phyloP scores from a whole-genome alignment of 2,888 invertebrate species.

The Aquatica leii region DNA sequence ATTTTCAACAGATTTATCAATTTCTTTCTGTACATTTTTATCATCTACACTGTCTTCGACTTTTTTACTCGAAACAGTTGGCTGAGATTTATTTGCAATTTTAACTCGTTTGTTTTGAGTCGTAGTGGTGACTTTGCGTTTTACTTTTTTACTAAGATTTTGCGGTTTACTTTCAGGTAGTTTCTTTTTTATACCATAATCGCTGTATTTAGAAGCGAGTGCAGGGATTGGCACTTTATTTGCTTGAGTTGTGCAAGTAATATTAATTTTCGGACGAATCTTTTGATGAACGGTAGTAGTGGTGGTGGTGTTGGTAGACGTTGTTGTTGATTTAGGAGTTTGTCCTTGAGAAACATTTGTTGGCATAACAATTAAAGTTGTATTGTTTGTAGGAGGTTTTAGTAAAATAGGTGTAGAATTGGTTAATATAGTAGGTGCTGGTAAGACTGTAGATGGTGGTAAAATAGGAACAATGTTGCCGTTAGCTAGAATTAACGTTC shows the following conservation, averaged over 20 bases:
- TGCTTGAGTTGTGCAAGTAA: conserved; percentile 57
- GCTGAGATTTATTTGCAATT: not conserved
- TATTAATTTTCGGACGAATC: conserved; percentile 44
- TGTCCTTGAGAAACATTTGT: conserved; percentile 30
- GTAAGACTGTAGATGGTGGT: conserved; percentile 46
- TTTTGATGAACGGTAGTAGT: conserved; percentile 17
- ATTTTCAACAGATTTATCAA: too few relatives aligned
- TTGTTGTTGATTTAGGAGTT: conserved; percentile 27
- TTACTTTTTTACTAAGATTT: not conserved
- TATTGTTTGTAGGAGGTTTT: conserved; percentile 40
- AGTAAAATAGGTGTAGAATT: conserved; percentile 43
- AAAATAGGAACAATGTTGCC: conserved; percentile 56
- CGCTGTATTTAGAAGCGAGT: not conserved
- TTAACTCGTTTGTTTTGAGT: not conserved
- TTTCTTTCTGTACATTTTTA: too few relatives aligned
- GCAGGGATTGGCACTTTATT: conserved; percentile 61
- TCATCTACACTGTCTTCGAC: not conserved
- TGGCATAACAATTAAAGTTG: conserved; percentile 38
- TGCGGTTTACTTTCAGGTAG: not conserved
- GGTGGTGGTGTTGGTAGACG: conserved; percentile 20
- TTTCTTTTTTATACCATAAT: not conserved
- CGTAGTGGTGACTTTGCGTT: not conserved
- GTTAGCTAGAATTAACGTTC: conserved; percentile 58
- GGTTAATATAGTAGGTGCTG: conserved; percentile 42
- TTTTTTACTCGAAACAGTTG: not conserved